These are phyloP conservation scores for Spisula solida DNA, from an alignment of 2,888 invertebrate genomes.

Conservation along the genomic window DNA sequence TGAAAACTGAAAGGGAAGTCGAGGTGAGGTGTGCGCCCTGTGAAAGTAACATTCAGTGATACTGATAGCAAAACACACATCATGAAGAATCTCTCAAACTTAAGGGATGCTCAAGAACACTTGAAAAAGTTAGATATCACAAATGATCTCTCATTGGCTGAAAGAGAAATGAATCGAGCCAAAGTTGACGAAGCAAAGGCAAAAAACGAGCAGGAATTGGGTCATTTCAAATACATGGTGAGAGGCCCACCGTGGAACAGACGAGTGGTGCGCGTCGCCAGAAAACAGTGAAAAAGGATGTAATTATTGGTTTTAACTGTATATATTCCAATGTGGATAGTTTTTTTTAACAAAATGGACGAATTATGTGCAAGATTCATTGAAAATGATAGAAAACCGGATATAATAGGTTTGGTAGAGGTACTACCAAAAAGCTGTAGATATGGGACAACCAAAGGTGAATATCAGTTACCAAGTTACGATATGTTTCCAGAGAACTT, in stretches of 20 bases:
- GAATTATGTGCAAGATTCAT: neutral
- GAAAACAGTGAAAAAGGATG: neutral
- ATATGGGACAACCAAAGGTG: neutral
- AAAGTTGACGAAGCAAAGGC: neutral
- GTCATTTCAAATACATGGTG: neutral
- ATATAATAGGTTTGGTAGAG: constrained; percentile 14
- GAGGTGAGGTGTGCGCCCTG: constrained; percentile 7
- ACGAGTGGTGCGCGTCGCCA: neutral
- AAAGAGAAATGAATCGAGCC: neutral
- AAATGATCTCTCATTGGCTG: neutral
- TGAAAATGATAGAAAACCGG: neutral
- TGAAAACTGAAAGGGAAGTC: neutral
- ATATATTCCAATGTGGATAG: constrained; percentile 3
- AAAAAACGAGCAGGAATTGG: neutral
- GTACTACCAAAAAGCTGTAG: neutral
- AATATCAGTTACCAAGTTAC: neutral
- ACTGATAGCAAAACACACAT: neutral
- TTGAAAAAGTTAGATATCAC: neutral
- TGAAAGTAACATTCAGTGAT: neutral
- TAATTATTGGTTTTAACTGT: neutral
- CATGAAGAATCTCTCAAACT: neutral
- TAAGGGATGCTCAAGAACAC: neutral
- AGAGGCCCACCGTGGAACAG: neutral
- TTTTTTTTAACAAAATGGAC: neutral
- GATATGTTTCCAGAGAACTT: constrained; percentile 15